Evolutionary conservation across 2,888 invertebrate genomes (phyloP), one percentile per base, ranked within the genome.

Genomic region (Schizaphis graminum): DNA sequence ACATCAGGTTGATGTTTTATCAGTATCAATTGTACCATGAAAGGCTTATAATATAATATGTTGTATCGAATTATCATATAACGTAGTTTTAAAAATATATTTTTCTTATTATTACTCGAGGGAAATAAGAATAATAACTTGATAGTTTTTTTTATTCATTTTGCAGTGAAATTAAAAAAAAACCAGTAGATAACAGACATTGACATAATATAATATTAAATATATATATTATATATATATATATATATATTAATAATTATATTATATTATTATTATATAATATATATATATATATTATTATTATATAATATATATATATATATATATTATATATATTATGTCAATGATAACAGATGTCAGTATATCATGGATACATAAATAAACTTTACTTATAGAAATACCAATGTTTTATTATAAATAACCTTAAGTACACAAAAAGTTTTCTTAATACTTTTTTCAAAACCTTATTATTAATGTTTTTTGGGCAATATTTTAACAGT

Each of bases 1-100:
- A 57, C 47, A 92, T 87, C 61, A 16, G n/a, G 86, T 86, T 86
- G 86, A 86, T 86, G 57, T 91, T 86, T 91, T 85, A 85, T 61
- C 26, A 35, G 61, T 86, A 49, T 87, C 61, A 92, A 87, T 49
- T 92, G 16, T 87, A 35, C 85, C 85, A 24, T 91, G 49, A 92
- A 61, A 57, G 49, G 11, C 61, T 92, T 61, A 47, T 26, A 47
- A 35, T 35, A 35, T 35, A 77, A 77, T 53, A 53, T 26, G 41
- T 57, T 86, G 26, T 49, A 61, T 7, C 87, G 35, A 77, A 77
- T 77, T 8, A 41, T 21, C 35, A 21, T 77, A 49, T 49, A 41
- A n/a, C 44, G 28, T 35, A 28, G 16, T 49, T n/a, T 87, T 0
- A 26, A 47, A 61, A 87, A 87, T 35, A 87, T 86, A 85, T 86